Conservation (phyloP, 2,797 vertebrate species). For the Syngnathus acus region DNA sequence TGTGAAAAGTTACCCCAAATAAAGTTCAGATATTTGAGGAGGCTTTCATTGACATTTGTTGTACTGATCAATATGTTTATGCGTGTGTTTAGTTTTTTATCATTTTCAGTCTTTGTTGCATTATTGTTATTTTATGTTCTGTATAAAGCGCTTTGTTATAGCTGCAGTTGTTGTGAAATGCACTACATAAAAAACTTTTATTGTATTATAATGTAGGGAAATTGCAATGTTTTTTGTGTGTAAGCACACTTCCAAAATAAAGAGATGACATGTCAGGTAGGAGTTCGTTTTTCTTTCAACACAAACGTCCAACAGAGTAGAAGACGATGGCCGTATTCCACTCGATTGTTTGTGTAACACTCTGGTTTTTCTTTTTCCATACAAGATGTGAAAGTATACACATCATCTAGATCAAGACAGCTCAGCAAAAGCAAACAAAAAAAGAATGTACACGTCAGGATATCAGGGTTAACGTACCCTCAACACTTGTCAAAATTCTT, state of each 20-base stretch:
- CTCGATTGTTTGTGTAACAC: not conserved
- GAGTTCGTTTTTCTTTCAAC: slow-evolving; percentile 1
- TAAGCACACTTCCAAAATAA: not conserved
- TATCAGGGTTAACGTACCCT: not conserved
- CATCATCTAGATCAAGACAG: not conserved
- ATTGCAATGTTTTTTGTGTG: not conserved
- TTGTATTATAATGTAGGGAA: not conserved
- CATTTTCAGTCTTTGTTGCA: too few species aligned
- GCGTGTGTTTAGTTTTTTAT: too few species aligned
- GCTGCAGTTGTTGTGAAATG: too few species aligned
- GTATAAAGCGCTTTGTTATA: too few species aligned
- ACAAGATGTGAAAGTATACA: not conserved
- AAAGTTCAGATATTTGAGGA: not conserved
- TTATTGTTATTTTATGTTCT: too few species aligned
- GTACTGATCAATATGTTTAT: too few species aligned
- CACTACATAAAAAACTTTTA: too few species aligned
- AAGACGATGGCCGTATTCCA: not conserved
- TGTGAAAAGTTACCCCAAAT: not conserved
- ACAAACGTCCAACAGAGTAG: not conserved
- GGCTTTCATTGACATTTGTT: not conserved
- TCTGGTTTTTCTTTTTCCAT: not conserved
- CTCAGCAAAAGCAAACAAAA: not conserved
- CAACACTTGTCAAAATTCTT: not conserved
- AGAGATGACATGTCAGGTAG: slow-evolving; percentile 5
- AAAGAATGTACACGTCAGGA: not conserved